phyloP scores from a whole-genome alignment of 2,113 vertebrate species.

The Gasterosteus nipponicus region DNA sequence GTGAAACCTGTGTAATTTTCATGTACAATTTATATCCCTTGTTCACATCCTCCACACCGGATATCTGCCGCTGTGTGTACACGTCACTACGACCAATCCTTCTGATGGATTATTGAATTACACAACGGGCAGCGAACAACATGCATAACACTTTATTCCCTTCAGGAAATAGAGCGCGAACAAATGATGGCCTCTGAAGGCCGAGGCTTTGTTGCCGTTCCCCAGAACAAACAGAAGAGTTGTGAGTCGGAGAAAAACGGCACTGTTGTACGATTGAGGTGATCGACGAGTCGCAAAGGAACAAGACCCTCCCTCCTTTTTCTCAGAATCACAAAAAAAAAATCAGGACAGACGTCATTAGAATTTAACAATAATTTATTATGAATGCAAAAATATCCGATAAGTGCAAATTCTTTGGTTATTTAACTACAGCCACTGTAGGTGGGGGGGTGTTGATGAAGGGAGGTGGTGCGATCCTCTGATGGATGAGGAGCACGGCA shows the following conservation, averaged over 20 bases:
- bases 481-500: too few relatives aligned
- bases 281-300: background rate
- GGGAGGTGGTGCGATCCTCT: too few relatives aligned
- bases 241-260: background rate
- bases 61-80: slow-evolving; percentile 5
- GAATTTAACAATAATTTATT: too few relatives aligned
- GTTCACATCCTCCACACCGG: background rate
- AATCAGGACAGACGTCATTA: too few relatives aligned
- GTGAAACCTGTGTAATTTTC: background rate
- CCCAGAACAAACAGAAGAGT: slow-evolving; percentile 18
- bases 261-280: background rate
- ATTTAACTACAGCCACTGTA: too few relatives aligned
- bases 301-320: background rate
- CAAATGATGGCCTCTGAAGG: slow-evolving; percentile 11
- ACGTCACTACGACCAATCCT: background rate
- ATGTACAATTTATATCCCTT: background rate
- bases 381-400: too few relatives aligned
- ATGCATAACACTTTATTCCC: slow-evolving; percentile 26
- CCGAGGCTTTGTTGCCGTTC: slow-evolving; percentile 9
- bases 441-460: too few relatives aligned
- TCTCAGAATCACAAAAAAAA: too few relatives aligned
- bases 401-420: too few relatives aligned
- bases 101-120: slow-evolving; percentile 43
- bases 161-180: slow-evolving; percentile 20
- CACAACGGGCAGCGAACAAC: slow-evolving; percentile 35